phyloP scores from a whole-genome alignment of 2,797 vertebrate genomes.

The Oryzias dopingdopingensis region DNA sequence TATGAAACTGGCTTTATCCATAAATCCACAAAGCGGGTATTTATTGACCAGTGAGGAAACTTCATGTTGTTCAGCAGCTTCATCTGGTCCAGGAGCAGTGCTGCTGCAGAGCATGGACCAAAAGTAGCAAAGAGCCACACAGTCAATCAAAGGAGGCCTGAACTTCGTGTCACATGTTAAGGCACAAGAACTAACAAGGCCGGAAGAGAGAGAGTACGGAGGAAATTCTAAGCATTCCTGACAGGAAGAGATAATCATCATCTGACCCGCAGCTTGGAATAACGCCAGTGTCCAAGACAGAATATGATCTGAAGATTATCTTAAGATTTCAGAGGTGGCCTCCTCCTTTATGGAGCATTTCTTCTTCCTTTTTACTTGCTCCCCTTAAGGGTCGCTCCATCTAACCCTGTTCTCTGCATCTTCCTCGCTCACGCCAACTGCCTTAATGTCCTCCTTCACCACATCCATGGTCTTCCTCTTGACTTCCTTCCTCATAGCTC shows the following conservation, averaged over 20 bases:
- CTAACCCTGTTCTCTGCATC: too few species aligned
- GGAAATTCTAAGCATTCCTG: slow-evolving; percentile 83
- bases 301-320: slow-evolving; percentile 57
- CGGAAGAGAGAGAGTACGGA: slow-evolving; percentile 70
- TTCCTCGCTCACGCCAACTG: too few species aligned
- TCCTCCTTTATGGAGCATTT: background rate
- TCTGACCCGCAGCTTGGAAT: slow-evolving; percentile 66
- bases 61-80: slow-evolving; percentile 35
- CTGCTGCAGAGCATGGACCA: slow-evolving; percentile 34
- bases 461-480: too few species aligned
- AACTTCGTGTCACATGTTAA: slow-evolving; percentile 62
- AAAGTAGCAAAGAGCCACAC: slow-evolving; percentile 27
- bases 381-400: too few species aligned
- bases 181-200: slow-evolving; percentile 60
- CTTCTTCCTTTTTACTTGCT: too few species aligned
- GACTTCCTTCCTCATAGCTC: too few species aligned
- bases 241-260: slow-evolving; percentile 83
- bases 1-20: slow-evolving; percentile 6
- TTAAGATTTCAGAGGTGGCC: slow-evolving; percentile 45
- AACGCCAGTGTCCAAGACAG: slow-evolving; percentile 51
- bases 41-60: slow-evolving; percentile 32
- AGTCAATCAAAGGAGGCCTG: slow-evolving; percentile 48
- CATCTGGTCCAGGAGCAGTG: slow-evolving; percentile 27
- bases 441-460: too few species aligned
- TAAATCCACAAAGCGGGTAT: slow-evolving; percentile 47